Conservation (phyloP, 2,888 invertebrate species). For the Atethmia centrago region DNA sequence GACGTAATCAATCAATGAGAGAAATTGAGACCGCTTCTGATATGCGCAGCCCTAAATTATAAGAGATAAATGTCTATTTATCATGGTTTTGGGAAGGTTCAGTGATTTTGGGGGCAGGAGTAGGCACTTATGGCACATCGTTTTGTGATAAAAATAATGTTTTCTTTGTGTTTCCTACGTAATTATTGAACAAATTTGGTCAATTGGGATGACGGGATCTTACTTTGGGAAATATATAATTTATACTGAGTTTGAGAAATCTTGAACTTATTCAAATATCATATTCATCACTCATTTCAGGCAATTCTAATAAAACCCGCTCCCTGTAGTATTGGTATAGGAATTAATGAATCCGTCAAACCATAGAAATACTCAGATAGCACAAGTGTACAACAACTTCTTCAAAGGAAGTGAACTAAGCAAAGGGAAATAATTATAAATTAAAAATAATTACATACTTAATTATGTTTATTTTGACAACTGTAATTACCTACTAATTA, state of each 20-base stretch:
- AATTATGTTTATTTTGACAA: no score
- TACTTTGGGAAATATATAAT: background rate
- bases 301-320: no score
- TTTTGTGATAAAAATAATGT: background rate
- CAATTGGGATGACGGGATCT: background rate
- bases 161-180: background rate
- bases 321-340: background rate
- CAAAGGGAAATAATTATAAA: background rate
- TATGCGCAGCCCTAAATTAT: constrained; percentile 63
- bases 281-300: no score
- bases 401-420: background rate
- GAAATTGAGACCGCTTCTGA: constrained; percentile 76
- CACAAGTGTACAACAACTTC: no score
- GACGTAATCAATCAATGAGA: constrained; percentile 78
- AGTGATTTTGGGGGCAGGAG: constrained; percentile 25
- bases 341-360: background rate
- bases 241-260: background rate
- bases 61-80: constrained; percentile 59
- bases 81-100: constrained; percentile 47
- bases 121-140: constrained; percentile 13
- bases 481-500: no score
- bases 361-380: background rate
- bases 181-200: background rate
- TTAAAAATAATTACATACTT: no score
- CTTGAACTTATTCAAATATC: background rate